A percentile compares a stretch with the other conserved stretches of the same genome.
Conservation (phyloP, 2,888 invertebrate genomes). For the Atrina japonica region DNA sequence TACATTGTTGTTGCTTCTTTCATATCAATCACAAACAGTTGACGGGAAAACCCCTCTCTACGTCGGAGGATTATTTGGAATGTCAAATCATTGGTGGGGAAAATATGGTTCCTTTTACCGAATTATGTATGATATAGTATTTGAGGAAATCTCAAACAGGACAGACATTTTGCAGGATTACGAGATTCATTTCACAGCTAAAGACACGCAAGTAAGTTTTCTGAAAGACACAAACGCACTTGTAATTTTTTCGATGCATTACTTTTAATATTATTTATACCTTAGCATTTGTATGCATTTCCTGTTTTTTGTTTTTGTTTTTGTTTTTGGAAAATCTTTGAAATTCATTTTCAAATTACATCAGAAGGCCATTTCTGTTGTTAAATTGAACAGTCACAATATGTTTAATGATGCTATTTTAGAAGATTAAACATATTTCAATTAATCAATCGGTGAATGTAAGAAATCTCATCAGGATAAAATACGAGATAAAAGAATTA, state of each 20-base stretch:
- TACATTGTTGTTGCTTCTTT: no score
- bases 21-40: no score
- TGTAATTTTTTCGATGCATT: background rate
- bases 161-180: conserved; percentile 51
- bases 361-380: no score
- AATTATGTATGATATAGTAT: conserved; percentile 44
- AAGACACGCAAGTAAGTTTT: conserved; percentile 53
- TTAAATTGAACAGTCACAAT: no score
- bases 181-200: conserved; percentile 42
- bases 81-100: conserved; percentile 39
- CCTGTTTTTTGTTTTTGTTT: no score
- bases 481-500: no score
- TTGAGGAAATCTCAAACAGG: conserved; percentile 50
- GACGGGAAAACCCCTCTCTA: conserved; percentile 28
- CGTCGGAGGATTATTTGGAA: conserved; percentile 46
- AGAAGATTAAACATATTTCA: no score
- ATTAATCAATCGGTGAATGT: no score
- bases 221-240: background rate
- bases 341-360: no score
- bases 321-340: no score
- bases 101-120: conserved; percentile 42
- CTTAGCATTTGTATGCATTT: background rate
- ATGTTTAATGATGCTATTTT: no score
- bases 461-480: no score
- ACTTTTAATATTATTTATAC: background rate